Conservation (phyloP, 2,888 invertebrate species). For the Dilophus febrilis region DNA sequence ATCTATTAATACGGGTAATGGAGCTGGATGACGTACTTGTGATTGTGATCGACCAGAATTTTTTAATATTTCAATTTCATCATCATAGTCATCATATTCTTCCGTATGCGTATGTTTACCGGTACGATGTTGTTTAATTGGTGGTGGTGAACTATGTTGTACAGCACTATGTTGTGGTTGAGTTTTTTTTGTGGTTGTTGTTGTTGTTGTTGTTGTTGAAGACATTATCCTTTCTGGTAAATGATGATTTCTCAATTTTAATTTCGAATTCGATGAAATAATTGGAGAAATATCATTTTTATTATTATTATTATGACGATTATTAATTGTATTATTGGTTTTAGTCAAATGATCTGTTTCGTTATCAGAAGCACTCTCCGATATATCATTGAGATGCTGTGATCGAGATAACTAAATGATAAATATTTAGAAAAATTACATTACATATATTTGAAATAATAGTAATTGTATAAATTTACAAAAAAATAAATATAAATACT, state of each 20-base stretch:
- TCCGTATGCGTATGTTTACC: not conserved
- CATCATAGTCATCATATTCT: not conserved
- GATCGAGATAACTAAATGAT: slow-evolving; percentile 23
- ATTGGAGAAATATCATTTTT: slow-evolving; percentile 6
- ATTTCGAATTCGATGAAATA: slow-evolving; percentile 1
- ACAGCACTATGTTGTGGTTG: too few species aligned
- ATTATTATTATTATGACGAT: slow-evolving; percentile 2
- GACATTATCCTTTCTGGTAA: not conserved
- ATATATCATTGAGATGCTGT: slow-evolving; percentile 31
- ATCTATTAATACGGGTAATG: too few species aligned
- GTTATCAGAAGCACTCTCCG: slow-evolving; percentile 29
- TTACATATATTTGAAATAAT: too few species aligned
- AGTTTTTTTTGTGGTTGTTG: too few species aligned
- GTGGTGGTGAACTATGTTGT: too few species aligned
- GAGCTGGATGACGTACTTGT: too few species aligned
- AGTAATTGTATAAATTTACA: too few species aligned
- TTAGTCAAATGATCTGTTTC: slow-evolving; percentile 14
- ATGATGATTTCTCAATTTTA: slow-evolving; percentile 2
- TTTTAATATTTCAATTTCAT: not conserved
- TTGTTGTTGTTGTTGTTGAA: not conserved
- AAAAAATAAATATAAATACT: not conserved
- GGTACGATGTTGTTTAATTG: not conserved
- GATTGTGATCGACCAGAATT: not conserved
- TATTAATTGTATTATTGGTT: slow-evolving; percentile 4
- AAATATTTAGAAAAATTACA: not conserved